A percentile compares a stretch with the other conserved stretches of the same genome.
Conservation (phyloP, 1,140 invertebrate genomes). For the Vanessa atalanta region DNA sequence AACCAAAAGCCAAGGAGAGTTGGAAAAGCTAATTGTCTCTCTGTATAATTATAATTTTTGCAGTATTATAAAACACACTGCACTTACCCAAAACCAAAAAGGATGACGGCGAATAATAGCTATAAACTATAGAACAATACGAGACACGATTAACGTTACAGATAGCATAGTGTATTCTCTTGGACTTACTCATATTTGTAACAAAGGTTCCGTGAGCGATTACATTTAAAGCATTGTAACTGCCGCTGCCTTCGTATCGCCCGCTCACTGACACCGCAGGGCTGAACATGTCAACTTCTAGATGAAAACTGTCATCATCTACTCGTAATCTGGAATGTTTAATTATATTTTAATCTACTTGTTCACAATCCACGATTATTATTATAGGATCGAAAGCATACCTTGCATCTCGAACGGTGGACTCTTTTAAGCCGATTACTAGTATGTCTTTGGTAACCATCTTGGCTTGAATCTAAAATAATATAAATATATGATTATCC, state of each 20-base stretch:
- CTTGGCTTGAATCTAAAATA: slow-evolving; percentile 71
- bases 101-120: too few relatives aligned
- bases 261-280: slow-evolving; percentile 76
- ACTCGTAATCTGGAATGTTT: slow-evolving; percentile 61
- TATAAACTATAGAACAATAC: too few relatives aligned
- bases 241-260: slow-evolving; percentile 78
- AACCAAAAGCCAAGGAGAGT: too few relatives aligned
- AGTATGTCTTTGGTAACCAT: slow-evolving; percentile 73
- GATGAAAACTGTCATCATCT: slow-evolving; percentile 74
- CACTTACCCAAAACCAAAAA: too few relatives aligned
- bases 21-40: too few relatives aligned
- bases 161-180: too few relatives aligned
- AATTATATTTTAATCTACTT: not conserved
- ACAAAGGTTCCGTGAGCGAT: slow-evolving; percentile 76
- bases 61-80: too few relatives aligned
- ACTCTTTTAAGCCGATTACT: slow-evolving; percentile 73
- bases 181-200: slow-evolving; percentile 71
- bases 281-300: slow-evolving; percentile 81
- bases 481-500: too few relatives aligned
- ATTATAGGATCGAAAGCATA: slow-evolving; percentile 37
- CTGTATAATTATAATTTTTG: too few relatives aligned
- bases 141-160: too few relatives aligned
- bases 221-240: slow-evolving; percentile 75
- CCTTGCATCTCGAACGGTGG: slow-evolving; percentile 79
- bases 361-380: too few relatives aligned